A percentile compares a stretch with the other conserved stretches of the same genome.
These are phyloP conservation scores for Gymnothorax reevesii DNA, from an alignment of 2,797 vertebrate species.

Conservation along the genomic window DNA sequence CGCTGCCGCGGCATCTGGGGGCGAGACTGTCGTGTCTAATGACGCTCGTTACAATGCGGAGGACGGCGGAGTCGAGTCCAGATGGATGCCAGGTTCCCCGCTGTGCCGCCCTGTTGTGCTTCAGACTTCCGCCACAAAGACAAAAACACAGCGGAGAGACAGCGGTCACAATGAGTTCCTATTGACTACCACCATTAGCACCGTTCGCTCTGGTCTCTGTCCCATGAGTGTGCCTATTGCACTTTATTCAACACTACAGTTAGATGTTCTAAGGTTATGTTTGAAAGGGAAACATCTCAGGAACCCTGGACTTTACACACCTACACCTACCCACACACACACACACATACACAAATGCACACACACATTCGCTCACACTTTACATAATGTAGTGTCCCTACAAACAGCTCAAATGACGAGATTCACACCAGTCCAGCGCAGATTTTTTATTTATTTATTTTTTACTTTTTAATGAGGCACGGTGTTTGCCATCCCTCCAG, in stretches of 20 bases:
- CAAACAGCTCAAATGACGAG: background rate
- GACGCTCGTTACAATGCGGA: slow-evolving; percentile 14
- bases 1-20: background rate
- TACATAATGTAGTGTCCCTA: slow-evolving; percentile 6
- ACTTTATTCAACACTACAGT: background rate
- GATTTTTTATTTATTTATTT: slow-evolving; percentile 41
- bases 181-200: background rate
- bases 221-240: background rate
- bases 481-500: slow-evolving; percentile 54
- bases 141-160: background rate
- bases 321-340: background rate
- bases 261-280: background rate
- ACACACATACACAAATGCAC: background rate
- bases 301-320: too few species aligned
- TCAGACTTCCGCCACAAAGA: too few species aligned
- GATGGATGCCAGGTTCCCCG: slow-evolving; percentile 1
- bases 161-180: background rate
- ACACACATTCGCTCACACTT: background rate
- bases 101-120: background rate
- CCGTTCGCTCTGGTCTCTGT: background rate
- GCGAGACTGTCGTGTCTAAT: slow-evolving; percentile 6
- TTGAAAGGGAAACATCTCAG: too few species aligned
- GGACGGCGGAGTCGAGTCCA: background rate
- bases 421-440: slow-evolving; percentile 54
- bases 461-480: slow-evolving; percentile 58